Base-by-base conservation (phyloP, 2,888 invertebrate species). In the Mesorhabditis spiculigera region DNA sequence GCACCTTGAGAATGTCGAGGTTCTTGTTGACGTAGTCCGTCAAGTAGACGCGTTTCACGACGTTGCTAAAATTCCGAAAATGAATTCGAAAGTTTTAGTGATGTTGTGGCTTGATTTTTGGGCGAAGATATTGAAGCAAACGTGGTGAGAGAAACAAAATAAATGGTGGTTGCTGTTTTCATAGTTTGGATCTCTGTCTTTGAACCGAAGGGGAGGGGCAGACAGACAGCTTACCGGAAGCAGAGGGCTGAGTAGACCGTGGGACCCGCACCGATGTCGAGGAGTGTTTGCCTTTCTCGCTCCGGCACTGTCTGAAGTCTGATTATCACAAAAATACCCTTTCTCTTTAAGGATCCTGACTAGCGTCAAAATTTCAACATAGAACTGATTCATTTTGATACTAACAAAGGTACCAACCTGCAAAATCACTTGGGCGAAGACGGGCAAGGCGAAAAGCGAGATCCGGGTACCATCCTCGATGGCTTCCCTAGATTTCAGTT, bases 191-290 rank as follows among this genome's bases (percentile, higher is more conserved):
- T 28, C 28, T 28, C 28, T 28, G 28, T 28, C 28, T 28, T 10
- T n/a, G 28, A 28, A 28, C 28, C 28, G 28, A 28, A 28, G 28
- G 28, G 28, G 28, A 28, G 28, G 28, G 28, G 28, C 28, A 28
- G 28, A 28, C 28, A 28, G 28, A 28, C 28, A 50, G n/a, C 58
- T 50, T n/a, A 50, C 58, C 83, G 79, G 74, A 83, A 83, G 72
- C 82, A 81, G 43, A 83, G 73, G 10, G 82, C 82, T 58, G 82
- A 80, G 73, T 82, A 83, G 50, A 82, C 78, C 42, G 82, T 82
- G 5, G 83, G 83, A 3, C 68, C 71, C 44, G 76, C 73, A 41
- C 80, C 83, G 45, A 83, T 75, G 69, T 83, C 83, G 5, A 83
- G 71, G 41, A 83, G 73, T 41, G 78, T 78, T 42, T 69, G 68